Conservation (phyloP, 2,113 vertebrate genomes). For the Bufo gargarizans region DNA sequence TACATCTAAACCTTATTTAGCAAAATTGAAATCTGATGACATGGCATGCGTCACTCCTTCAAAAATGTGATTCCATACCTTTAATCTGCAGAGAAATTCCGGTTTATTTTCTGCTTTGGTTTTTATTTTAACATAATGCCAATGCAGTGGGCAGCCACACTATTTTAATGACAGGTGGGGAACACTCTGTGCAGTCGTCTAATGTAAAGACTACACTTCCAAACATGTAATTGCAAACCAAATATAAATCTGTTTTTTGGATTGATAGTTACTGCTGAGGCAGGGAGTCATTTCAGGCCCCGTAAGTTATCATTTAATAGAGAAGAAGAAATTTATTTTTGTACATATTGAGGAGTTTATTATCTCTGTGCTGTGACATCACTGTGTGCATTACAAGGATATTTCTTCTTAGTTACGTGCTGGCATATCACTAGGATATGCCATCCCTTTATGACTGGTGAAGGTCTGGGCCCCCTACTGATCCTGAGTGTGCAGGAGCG, state of each 20-base stretch:
- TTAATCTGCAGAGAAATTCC: not conserved
- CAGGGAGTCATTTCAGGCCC: constrained; percentile 23
- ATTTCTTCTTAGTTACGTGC: too few species aligned
- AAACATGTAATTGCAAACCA: constrained; percentile 52
- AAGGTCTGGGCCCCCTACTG: too few species aligned
- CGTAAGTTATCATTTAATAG: not conserved
- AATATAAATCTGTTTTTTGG: constrained; percentile 46
- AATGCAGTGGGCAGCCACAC: constrained; percentile 47
- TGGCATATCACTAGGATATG: too few species aligned
- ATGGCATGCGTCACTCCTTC: not conserved
- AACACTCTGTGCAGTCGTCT: constrained; percentile 11
- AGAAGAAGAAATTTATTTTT: not conserved
- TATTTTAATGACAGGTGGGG: constrained; percentile 45
- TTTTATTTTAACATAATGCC: constrained; percentile 37
- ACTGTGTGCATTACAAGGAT: too few species aligned
- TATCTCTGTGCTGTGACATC: too few species aligned
- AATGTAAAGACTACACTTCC: constrained; percentile 42
- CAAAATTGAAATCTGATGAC: not conserved
- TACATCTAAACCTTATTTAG: too few species aligned
- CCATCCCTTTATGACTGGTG: too few species aligned
- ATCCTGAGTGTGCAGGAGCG: too few species aligned
- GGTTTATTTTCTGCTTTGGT: not conserved
- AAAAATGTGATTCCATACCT: not conserved
- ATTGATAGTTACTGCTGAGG: constrained; percentile 21
- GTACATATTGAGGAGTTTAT: not conserved